These are phyloP conservation scores for Stenoptilia bipunctidactyla DNA, from an alignment of 2,888 invertebrate species.

Conservation along the genomic window DNA sequence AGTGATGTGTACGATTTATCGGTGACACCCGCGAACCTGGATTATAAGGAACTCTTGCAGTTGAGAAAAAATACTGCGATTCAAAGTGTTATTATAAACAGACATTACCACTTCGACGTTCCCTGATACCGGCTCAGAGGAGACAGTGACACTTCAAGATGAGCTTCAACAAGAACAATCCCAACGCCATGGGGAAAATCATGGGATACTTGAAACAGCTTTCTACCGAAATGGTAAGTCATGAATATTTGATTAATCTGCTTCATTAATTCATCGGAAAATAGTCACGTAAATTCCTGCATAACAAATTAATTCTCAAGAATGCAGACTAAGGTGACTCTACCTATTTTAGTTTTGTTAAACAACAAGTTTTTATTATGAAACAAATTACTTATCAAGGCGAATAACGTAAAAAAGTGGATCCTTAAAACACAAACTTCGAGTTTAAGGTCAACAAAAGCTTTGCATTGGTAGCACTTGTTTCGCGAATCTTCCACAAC, in stretches of 20 bases:
- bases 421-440: too few relatives aligned
- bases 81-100: slow-evolving; percentile 39
- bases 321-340: background rate
- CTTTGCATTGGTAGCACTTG: background rate
- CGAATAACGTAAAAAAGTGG: too few relatives aligned
- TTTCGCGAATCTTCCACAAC: slow-evolving; percentile 27
- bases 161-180: slow-evolving; percentile 67
- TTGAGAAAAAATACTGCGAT: slow-evolving; percentile 28
- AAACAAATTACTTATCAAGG: too few relatives aligned
- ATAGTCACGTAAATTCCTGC: slow-evolving; percentile 16
- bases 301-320: slow-evolving; percentile 5
- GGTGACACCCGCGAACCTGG: slow-evolving; percentile 50
- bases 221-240: slow-evolving; percentile 64
- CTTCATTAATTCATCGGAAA: slow-evolving; percentile 7
- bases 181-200: slow-evolving; percentile 63
- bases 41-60: slow-evolving; percentile 31
- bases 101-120: slow-evolving; percentile 58
- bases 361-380: too few relatives aligned
- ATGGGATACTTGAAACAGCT: slow-evolving; percentile 65
- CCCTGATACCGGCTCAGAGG: slow-evolving; percentile 34
- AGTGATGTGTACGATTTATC: slow-evolving; percentile 40
- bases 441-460: too few relatives aligned
- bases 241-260: background rate
- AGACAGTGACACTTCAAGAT: slow-evolving; percentile 39
- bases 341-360: too few relatives aligned